Base-by-base conservation (phyloP, 2,113 vertebrate genomes). In the Monarcha castaneiventris region DNA sequence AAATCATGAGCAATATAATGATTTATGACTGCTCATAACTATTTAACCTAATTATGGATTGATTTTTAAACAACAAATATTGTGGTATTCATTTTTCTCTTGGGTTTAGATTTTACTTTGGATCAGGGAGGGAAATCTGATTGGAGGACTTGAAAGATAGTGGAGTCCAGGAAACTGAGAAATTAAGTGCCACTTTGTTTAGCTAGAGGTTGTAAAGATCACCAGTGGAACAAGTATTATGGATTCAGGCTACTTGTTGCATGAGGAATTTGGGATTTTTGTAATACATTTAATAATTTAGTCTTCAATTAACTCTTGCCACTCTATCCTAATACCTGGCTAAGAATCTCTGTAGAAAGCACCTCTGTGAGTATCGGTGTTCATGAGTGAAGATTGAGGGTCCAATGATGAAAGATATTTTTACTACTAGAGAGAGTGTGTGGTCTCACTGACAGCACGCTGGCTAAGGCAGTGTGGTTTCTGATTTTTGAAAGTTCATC, bases 281-380 rank as follows among this genome's bases (percentile, higher is more conserved):
- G 58, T 90, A 78, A 51, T 69, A 39, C 48, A 64, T n/a, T 39
- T 58, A 17, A 41, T 54, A 52, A 16, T 37, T 81, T 48, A 59
- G 13, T 82, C 26, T 72, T 73, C 37, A 32, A 21, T 69, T 84
- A 48, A 27, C 10, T 20, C 20, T 80, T 55, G 8, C 7, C 23
- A 2, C 2, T 72, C 7, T 82, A 6, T 68, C 16, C 32, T 80
- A 49, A 37, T 56, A 16, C 6, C 51, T 3, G 4, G 7, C 37
- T 58, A 63, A 49, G 69, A 78, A 29, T 81, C 25, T 69, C 7
- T 59, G 15, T 69, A 54, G 48, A 25, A 83, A 55, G 26, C 6
- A 26, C 4, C 3, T 85, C n/a, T 5, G 0, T 32, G 11, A 55
- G 6, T 54, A 15, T 25, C 1, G 2, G 4, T 66, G 77, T 43